Evolutionary conservation across 2,888 invertebrate genomes (phyloP), one percentile per base, ranked within the genome.

Genomic region (Tridacna crocea): DNA sequence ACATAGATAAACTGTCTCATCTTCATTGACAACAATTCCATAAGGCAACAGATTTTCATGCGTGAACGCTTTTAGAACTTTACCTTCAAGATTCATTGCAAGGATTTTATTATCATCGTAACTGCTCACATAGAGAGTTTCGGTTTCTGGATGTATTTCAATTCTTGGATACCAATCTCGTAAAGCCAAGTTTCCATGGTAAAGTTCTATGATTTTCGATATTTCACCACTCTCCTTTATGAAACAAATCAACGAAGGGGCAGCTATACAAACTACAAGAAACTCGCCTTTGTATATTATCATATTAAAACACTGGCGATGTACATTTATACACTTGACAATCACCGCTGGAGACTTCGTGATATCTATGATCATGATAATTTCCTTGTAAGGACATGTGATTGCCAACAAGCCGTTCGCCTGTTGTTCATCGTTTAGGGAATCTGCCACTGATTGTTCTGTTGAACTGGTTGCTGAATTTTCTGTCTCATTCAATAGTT

Each of bases 121-220:
- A 46, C 68, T 68, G n/a, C 68, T 47, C 47, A 68, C 17, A 47
- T 68, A 68, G 11, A 68, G 17, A n/a, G 68, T 68, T 46, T 47
- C 47, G 8, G 68, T 68, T 0, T 3, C 17, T 19, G 46, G 46
- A n/a, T 68, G 12, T 12, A 68, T 46, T 46, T 17, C 47, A 46
- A 68, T 47, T n/a, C 68, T 36, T 19, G 68, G 68, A 22, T 68
- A 68, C 68, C 68, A 68, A 19, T 68, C 68, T 10, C 2, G 24
- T 17, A 68, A n/a, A 26, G 8, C 6, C 11, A 27, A 11, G 4
- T 22, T 15, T 11, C 26, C 65, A 68, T 27, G 10, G 27, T 68
- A 15, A 4, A 68, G 68, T 19, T 19, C 19, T n/a, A 68, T 19
- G 4, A 47, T 22, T 47, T 46, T 68, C 2, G 46, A 27, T 19